Base-by-base conservation (phyloP, 2,888 invertebrate species). In the Eurytoma californica region DNA sequence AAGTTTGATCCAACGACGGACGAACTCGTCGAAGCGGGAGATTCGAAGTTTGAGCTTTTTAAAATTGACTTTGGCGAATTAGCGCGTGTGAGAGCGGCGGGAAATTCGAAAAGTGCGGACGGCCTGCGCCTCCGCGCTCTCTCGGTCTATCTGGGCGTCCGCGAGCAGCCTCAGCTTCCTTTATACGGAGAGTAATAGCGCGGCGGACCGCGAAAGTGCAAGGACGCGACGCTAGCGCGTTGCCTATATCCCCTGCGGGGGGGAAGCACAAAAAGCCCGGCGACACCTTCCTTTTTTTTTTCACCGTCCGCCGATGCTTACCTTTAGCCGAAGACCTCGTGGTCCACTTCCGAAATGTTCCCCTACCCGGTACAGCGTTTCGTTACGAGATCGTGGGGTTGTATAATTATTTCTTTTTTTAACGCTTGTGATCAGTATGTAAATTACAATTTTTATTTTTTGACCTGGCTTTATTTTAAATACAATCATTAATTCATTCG, bases 141-240 rank as follows among this genome's bases (percentile, higher is more conserved):
- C 57, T 39, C 7, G 49, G 39, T 16, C 58, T 55, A 49, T 68
- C 79, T 79, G 74, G 70, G 20, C 63, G 72, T 63, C 49, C 47
- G 67, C 51, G 72, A 61, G 80, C 72, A 57, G 68, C 70, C 67
- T 76, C 80, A 53, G 80, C 80, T 76, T 76, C 80, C 80, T 80
- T 80, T 80, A 80, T 80, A 80, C 75, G 18, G 20, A 3, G n/a
- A n/a, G 28, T 61, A 13, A 39, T 16, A 61, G 28, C 28, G 30
- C 30, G 30, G 18, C 65, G 67, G 14, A 57, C 49, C 76, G 76
- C 76, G 76, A 76, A 76, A 76, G 76, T 80, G 76, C 80, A 80
- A 80, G 80, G 80, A 80, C 79, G 70, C 65, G 20, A 65, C 47
- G 30, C 24, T 57, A 57, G 12, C 55, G 16, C n/a, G 55, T n/a